A percentile compares a stretch with the other conserved stretches of the same genome.
These are phyloP conservation scores for Ceryle rudis DNA, from an alignment of 2,797 vertebrate genomes.

Conservation along the genomic window DNA sequence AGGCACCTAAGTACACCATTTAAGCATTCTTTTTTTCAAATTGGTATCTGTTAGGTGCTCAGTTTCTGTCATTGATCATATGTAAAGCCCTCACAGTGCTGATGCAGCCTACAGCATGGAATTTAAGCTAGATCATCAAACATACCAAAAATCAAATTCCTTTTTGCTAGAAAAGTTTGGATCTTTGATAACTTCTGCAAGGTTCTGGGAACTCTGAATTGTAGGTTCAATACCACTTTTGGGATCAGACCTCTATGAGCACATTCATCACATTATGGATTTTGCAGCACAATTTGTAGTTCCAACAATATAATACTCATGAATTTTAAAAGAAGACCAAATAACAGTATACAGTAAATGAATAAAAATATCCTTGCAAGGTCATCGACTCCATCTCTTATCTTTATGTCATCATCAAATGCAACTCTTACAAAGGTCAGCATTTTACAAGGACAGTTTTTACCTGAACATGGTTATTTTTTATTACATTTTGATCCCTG, in stretches of 20 bases:
- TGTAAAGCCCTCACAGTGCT: background rate
- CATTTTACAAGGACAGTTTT: background rate
- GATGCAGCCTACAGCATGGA: background rate
- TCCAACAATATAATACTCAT: background rate
- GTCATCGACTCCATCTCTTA: background rate
- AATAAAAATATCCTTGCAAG: background rate
- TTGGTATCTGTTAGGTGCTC: background rate
- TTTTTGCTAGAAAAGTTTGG: background rate
- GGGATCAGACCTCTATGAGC: background rate
- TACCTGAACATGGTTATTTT: background rate
- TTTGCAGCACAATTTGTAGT: background rate
- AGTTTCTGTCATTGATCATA: fast-evolving
- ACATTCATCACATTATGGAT: background rate
- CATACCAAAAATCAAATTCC: background rate
- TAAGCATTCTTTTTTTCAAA: background rate
- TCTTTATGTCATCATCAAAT: background rate
- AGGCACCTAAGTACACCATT: background rate
- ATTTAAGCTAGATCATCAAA: background rate
- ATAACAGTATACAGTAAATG: background rate
- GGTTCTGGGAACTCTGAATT: background rate
- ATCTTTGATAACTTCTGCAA: background rate
- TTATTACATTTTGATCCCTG: background rate
- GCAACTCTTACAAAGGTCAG: background rate
- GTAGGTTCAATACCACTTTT: background rate
- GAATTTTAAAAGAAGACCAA: background rate